Base-by-base conservation (phyloP, 2,888 invertebrate genomes). In the Rhamnusium bicolor region DNA sequence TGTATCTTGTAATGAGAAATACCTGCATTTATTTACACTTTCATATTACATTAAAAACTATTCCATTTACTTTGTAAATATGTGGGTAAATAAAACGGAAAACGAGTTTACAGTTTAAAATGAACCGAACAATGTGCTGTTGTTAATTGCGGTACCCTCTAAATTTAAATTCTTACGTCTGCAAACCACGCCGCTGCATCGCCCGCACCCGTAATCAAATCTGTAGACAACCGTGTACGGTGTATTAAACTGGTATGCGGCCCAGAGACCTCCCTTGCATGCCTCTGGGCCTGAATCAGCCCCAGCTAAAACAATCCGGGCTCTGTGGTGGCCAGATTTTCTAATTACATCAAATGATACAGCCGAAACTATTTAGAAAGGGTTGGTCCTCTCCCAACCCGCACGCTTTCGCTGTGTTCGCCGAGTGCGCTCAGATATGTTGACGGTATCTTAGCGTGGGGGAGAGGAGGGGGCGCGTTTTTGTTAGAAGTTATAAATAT, bases 261-360 rank as follows among this genome's bases (percentile, higher is more conserved):
- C 76, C 51, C 53, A 69, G 72, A 68, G 58, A n/a, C 54, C 67
- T n/a, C 51, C 66, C 69, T 62, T 62, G 72, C 72, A 70, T 78
- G 40, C 60, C 75, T 67, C 69, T 75, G 70, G 70, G 73, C 73
- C 73, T 69, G 68, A 67, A 76, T 71, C 79, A 69, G 71, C 73
- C 66, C 63, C 67, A 29, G 67, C 71, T 67, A 63, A 73, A 81
- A 80, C 81, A 80, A 79, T 77, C 80, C 77, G 71, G 75, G 68
- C 73, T 68, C 75, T 77, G 80, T 75, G 80, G 80, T 73, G 75
- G 80, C 81, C 79, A 79, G 81, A 81, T 81, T 81, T 81, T 81
- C 80, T 81, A 81, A 81, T 81, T 81, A 81, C 81, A 80, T 79
- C 81, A 79, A 79, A 80, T 80, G 80, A 81, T 81, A 81, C 79